Conservation (phyloP, 2,888 invertebrate species). For the Taenaris catops region DNA sequence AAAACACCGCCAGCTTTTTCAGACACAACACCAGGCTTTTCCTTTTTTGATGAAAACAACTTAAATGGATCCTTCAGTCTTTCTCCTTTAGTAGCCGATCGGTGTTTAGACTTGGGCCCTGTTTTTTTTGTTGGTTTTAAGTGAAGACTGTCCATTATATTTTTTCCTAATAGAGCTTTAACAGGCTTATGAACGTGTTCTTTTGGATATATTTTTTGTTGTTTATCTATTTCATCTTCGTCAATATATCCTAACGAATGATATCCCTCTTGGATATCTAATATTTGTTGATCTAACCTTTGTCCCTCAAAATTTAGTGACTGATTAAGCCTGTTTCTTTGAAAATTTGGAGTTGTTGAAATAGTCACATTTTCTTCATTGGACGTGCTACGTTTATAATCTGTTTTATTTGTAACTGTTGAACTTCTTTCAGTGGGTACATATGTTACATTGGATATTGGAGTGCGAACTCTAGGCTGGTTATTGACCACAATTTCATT, state of each 20-base stretch:
- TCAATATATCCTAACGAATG: constrained; percentile 70
- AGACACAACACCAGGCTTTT: constrained; percentile 49
- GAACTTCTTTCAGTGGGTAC: constrained; percentile 58
- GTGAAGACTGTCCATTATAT: constrained; percentile 71
- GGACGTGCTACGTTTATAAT: constrained; percentile 59
- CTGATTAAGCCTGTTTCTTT: constrained; percentile 71
- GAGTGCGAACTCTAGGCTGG: constrained; percentile 70
- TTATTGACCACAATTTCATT: constrained; percentile 73
- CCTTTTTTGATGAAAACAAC: constrained; percentile 59
- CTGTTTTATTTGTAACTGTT: constrained; percentile 41
- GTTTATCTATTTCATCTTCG: constrained; percentile 46
- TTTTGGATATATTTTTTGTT: constrained; percentile 34
- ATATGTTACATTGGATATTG: constrained; percentile 67
- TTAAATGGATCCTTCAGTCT: constrained; percentile 58
- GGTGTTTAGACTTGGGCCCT: constrained; percentile 68
- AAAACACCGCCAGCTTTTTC: constrained; percentile 56
- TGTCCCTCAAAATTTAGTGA: constrained; percentile 72
- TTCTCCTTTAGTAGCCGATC: constrained; percentile 50
- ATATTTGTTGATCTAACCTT: constrained; percentile 68
- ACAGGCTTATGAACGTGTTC: constrained; percentile 58
- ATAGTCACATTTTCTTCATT: constrained; percentile 55
- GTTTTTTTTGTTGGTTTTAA: constrained; percentile 67
- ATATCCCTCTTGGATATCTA: constrained; percentile 70
- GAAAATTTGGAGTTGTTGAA: constrained; percentile 61
- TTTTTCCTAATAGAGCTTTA: constrained; percentile 66